These are phyloP conservation scores for Phylloscopus whistleri DNA, from an alignment of 2,113 vertebrate species.

Conservation along the genomic window DNA sequence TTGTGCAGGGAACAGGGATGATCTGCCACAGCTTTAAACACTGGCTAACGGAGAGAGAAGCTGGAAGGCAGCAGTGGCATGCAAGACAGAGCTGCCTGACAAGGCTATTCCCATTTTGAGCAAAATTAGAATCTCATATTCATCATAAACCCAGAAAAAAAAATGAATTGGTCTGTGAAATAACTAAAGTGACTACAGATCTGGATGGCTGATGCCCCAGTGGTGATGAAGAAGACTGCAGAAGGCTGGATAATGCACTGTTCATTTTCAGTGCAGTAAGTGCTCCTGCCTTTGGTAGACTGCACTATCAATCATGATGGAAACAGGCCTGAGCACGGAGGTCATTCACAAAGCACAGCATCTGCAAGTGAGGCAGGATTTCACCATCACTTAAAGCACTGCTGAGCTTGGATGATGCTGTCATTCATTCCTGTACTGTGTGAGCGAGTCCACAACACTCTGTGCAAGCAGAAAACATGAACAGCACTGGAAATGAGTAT, in stretches of 20 bases:
- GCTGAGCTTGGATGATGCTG: background rate
- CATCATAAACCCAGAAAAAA: background rate
- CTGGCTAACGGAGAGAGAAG: background rate
- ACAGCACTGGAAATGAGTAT: background rate
- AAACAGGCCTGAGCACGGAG: background rate
- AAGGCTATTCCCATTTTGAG: background rate
- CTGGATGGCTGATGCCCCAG: background rate
- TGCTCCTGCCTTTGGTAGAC: background rate
- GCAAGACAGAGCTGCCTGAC: background rate
- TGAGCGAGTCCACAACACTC: accelerated
- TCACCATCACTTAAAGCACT: background rate
- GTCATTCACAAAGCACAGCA: background rate
- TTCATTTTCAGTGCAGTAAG: background rate
- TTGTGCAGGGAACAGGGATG: background rate
- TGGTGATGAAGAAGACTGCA: background rate
- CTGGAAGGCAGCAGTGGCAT: background rate
- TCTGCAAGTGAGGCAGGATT: background rate
- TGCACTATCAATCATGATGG: background rate
- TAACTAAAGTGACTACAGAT: background rate
- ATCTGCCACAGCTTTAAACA: background rate
- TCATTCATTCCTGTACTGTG: background rate
- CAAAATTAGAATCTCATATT: background rate
- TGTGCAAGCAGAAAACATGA: background rate
- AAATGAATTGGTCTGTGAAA: background rate
- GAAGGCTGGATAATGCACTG: background rate